Conservation (phyloP, 2,888 invertebrate genomes). For the Slavum lentiscoides region DNA sequence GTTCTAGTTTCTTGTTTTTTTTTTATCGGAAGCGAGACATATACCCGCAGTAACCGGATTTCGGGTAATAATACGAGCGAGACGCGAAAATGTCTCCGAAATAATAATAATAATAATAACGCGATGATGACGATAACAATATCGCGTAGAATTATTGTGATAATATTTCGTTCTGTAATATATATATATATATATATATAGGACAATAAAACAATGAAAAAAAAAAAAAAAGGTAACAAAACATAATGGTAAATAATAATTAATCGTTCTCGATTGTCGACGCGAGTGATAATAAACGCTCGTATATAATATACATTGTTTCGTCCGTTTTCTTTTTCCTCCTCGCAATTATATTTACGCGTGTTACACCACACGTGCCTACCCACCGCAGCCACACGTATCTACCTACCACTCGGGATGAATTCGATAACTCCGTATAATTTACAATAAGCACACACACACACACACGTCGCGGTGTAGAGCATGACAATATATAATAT, state of each 20-base stretch:
- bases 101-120: background rate
- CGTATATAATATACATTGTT: background rate
- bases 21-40: background rate
- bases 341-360: background rate
- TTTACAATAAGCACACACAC: too few species aligned
- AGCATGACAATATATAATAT: too few species aligned
- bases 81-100: slow-evolving; percentile 3
- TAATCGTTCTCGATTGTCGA: too few species aligned
- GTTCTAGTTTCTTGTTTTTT: slow-evolving; percentile 26
- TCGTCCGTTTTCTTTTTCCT: background rate
- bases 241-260: too few species aligned
- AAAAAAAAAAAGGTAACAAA: too few species aligned
- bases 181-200: background rate
- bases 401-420: too few species aligned
- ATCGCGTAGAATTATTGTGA: background rate
- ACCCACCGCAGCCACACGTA: too few species aligned
- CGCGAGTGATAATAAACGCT: too few species aligned
- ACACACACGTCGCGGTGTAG: too few species aligned
- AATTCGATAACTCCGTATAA: too few species aligned
- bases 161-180: background rate
- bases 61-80: background rate
- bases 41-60: background rate
- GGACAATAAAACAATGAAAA: background rate
- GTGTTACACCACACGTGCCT: background rate
- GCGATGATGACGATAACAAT: background rate